phyloP scores from a whole-genome alignment of 1,140 invertebrate species.

The Popillia japonica region DNA sequence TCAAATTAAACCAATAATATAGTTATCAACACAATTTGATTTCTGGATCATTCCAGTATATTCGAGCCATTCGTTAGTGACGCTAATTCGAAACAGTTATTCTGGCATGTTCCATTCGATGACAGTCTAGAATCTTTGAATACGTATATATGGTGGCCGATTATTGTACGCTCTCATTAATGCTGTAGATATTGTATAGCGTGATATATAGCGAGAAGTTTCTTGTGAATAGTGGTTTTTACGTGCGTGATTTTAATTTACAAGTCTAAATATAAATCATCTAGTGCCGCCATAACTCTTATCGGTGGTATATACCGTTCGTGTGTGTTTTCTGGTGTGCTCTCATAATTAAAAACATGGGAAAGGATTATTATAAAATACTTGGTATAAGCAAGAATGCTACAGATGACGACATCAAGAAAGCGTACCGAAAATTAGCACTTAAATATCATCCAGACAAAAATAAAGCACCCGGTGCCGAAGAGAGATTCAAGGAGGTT shows the following conservation, averaged over 20 bases:
- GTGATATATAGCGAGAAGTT: neutral
- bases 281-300: neutral
- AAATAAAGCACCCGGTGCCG: conserved; percentile 93
- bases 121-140: conserved; percentile 12
- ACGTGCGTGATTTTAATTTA: conserved; percentile 12
- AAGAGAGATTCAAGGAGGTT: conserved; percentile 98
- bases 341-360: conserved; percentile 73
- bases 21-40: too few species aligned
- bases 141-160: conserved; percentile 33
- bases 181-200: conserved; percentile 10
- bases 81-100: neutral
- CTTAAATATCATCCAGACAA: conserved; percentile 99
- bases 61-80: neutral
- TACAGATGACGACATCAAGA: conserved; percentile 96
- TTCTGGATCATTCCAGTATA: neutral
- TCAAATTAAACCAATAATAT: neutral
- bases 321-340: conserved; percentile 9
- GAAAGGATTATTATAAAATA: conserved; percentile 98
- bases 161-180: conserved; percentile 7
- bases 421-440: conserved; percentile 96
- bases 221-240: neutral
- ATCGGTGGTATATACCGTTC: neutral
- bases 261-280: neutral
- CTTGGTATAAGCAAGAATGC: conserved; percentile 88
- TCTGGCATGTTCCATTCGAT: conserved; percentile 33